Evolutionary conservation across 1,140 invertebrate genomes (phyloP).

Genomic region (Megalonaias nervosa): DNA sequence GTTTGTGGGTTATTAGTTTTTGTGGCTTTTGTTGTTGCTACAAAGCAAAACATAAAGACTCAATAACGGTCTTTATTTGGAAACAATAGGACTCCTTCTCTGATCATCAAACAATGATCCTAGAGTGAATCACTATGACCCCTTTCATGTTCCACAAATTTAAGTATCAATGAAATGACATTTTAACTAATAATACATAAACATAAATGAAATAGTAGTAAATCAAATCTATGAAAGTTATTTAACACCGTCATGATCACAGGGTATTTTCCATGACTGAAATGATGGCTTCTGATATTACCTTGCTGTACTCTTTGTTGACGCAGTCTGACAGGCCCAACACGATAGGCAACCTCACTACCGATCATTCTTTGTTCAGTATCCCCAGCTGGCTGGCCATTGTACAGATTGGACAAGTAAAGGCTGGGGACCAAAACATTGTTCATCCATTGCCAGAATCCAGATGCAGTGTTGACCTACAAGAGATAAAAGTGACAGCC

Average conservation of each 20-base stretch:
- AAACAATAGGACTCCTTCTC: no score
- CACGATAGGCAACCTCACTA: slow-evolving; percentile 48
- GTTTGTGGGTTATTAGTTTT: no score
- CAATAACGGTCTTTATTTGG: no score
- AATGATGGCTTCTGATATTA: slow-evolving; percentile 12
- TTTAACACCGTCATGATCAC: background rate
- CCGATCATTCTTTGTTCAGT: slow-evolving; percentile 39
- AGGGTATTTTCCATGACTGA: background rate
- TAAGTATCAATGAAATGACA: no score
- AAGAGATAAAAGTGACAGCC: background rate
- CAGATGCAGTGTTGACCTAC: slow-evolving; percentile 34
- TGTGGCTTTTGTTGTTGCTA: no score
- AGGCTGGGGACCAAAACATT: slow-evolving; percentile 42
- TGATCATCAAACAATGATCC: no score
- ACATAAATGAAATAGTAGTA: background rate
- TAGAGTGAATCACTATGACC: no score
- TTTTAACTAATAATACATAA: background rate
- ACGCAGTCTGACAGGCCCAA: slow-evolving; percentile 54
- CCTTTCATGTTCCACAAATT: no score
- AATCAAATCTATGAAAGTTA: background rate
- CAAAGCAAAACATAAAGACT: no score
- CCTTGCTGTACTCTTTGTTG: slow-evolving; percentile 54
- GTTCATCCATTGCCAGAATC: slow-evolving; percentile 55
- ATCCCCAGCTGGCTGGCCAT: slow-evolving; percentile 19
- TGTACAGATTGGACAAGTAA: slow-evolving; percentile 45